phyloP scores from a whole-genome alignment of 2,888 invertebrate species.

The Noctua comes region DNA sequence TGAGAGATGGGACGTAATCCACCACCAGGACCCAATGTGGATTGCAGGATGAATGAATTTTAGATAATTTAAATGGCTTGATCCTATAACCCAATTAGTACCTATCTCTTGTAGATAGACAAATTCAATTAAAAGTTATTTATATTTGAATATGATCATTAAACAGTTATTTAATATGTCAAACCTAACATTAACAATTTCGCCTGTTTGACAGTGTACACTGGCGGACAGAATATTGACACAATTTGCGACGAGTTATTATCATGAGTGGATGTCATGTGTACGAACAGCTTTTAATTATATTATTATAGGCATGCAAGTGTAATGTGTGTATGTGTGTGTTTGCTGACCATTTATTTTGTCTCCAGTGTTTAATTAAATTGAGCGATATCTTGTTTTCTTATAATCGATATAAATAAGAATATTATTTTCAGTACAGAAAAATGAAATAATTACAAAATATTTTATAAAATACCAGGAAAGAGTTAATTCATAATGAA shows the following conservation, averaged over 20 bases:
- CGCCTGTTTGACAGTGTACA: constrained; percentile 23
- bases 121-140: constrained; percentile 12
- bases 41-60: neutral
- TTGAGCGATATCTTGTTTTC: neutral
- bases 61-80: neutral
- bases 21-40: neutral
- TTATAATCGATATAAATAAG: too few relatives aligned
- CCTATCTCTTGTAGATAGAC: neutral
- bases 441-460: constrained; percentile 6
- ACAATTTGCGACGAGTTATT: constrained; percentile 34
- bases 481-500: constrained; percentile 12
- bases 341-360: too few relatives aligned
- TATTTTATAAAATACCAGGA: constrained; percentile 10
- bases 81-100: constrained; percentile 1
- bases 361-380: neutral
- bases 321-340: too few relatives aligned
- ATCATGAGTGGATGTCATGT: constrained; percentile 16
- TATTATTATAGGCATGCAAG: too few relatives aligned
- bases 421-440: too few relatives aligned
- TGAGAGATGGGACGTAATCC: neutral
- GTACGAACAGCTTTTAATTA: neutral
- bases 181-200: constrained; percentile 15
- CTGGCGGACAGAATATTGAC: constrained; percentile 42
- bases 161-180: constrained; percentile 14
- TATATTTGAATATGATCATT: constrained; percentile 38